Conservation (phyloP, 2,113 vertebrate genomes). For the Catharus fuscescens region DNA sequence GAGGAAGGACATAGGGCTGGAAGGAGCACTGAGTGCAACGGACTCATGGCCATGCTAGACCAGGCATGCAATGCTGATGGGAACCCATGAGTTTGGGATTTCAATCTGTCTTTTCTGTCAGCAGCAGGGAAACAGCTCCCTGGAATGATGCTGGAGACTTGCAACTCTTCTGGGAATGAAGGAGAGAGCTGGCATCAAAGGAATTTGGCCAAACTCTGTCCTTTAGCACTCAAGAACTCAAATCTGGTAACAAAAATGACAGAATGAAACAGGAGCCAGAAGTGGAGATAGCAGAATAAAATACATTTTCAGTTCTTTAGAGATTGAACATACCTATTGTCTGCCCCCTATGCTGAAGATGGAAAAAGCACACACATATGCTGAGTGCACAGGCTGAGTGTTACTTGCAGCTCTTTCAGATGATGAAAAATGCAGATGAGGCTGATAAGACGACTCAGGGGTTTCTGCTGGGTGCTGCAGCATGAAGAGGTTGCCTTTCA, state of each 20-base stretch:
- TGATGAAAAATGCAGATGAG: conserved; percentile 26
- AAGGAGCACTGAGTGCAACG: not conserved
- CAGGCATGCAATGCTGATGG: accelerated
- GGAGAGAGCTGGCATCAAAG: not conserved
- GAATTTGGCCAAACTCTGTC: not conserved
- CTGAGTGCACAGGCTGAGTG: not conserved
- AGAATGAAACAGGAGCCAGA: not conserved
- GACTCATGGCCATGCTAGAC: not conserved
- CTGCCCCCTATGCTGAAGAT: not conserved
- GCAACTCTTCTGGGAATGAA: not conserved
- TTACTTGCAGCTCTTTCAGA: conserved; percentile 29
- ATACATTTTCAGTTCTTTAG: not conserved
- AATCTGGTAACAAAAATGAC: conserved; percentile 31
- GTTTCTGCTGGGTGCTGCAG: conserved; percentile 24
- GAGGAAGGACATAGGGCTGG: accelerated
- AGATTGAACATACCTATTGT: not conserved
- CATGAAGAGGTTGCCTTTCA: conserved; percentile 24
- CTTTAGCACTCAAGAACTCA: not conserved
- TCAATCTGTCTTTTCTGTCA: not conserved
- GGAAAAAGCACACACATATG: not conserved
- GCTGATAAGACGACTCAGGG: not conserved
- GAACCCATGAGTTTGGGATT: not conserved
- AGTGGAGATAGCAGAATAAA: conserved; percentile 11
- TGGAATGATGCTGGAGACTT: not conserved
- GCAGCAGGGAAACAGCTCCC: not conserved